Base-by-base conservation (phyloP, 2,113 vertebrate species). In the Ptilonorhynchus violaceus region DNA sequence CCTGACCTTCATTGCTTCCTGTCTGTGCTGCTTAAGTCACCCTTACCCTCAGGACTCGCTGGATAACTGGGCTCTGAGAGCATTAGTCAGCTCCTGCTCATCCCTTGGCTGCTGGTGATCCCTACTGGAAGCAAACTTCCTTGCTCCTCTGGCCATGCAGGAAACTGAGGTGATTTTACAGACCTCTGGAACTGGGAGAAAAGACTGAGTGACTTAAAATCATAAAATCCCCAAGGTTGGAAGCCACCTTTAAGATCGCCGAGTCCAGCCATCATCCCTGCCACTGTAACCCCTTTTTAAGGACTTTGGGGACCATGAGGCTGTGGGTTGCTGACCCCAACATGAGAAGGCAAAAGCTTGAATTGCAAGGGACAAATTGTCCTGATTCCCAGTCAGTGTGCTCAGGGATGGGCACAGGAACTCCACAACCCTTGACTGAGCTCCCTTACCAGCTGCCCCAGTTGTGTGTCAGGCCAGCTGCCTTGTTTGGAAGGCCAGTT, bases 121-220 rank as follows among this genome's bases (percentile, higher is more conserved):
- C 14, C 44, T 60, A 1, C 68, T 76, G n/a, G 24, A 13, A 60
- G 25, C 11, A 62, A 79, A 15, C 12, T 42, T 63, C 64, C 60
- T 30, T 67, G 44, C 30, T 67, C 37, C 52, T 77, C 49, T 64
- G 37, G 23, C 19, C 15, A 8, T 19, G 35, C 2, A 49, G 56
- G 7, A 39, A 78, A 52, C 5, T 4, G 42, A 2, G 2, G 0
- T 39, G 30, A 10, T 33, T 42, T 35, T 47, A 41, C 1, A 60
- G 60, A 18, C 23, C 18, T 66, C 64, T 69, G 42, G 68, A 59
- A 41, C 10, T 3, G 41, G 7, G 76, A 67, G 25, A 30, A 66
- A 50, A 20, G 35, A 31, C 33, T 6, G 27, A 58, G 35, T 27
- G 14, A 14, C 35, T 15, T 18, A 10, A 35, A 81, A 39, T 15